phyloP scores from a whole-genome alignment of 2,113 vertebrate species.

The Triplophysa rosa region DNA sequence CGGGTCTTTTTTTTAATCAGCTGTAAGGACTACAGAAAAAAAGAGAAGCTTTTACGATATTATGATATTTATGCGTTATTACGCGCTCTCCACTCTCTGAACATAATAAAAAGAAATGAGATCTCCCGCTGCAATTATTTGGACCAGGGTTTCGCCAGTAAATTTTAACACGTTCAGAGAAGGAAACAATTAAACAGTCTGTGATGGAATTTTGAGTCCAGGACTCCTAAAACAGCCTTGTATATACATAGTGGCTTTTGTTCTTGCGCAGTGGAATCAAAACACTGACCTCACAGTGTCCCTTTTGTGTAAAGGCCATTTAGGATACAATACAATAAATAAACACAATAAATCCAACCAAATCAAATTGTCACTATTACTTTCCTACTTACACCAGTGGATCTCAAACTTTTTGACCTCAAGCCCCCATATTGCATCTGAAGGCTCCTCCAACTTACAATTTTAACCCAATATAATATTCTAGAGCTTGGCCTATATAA shows the following conservation, averaged over 20 bases:
- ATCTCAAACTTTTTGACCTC: too few relatives aligned
- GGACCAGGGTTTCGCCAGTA: conserved; percentile 44
- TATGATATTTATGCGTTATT: conserved; percentile 50
- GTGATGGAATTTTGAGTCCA: conserved; percentile 40
- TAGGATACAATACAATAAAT: too few relatives aligned
- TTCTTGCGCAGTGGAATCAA: conserved; percentile 11
- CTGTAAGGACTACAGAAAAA: conserved; percentile 41
- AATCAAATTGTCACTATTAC: too few relatives aligned
- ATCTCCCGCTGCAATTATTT: conserved; percentile 47
- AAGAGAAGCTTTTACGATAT: conserved; percentile 43
- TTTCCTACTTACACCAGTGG: too few relatives aligned
- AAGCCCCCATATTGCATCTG: too few relatives aligned
- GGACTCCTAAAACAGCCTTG: conserved; percentile 11
- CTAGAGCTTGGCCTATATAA: too few relatives aligned
- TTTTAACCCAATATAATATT: too few relatives aligned
- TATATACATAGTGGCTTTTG: conserved; percentile 4
- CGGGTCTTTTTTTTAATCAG: conserved; percentile 55
- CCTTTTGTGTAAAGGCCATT: too few relatives aligned
- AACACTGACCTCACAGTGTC: too few relatives aligned
- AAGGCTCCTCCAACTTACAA: too few relatives aligned
- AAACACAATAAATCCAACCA: too few relatives aligned
- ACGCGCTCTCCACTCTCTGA: conserved; percentile 34
- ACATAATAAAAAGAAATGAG: conserved; percentile 44
- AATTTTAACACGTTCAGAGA: conserved; percentile 46
- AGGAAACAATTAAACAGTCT: conserved; percentile 44